A percentile compares a stretch with the other conserved stretches of the same genome.
Evolutionary conservation across 2,888 invertebrate genomes (phyloP).

Genomic region (Brachylomia viminalis): DNA sequence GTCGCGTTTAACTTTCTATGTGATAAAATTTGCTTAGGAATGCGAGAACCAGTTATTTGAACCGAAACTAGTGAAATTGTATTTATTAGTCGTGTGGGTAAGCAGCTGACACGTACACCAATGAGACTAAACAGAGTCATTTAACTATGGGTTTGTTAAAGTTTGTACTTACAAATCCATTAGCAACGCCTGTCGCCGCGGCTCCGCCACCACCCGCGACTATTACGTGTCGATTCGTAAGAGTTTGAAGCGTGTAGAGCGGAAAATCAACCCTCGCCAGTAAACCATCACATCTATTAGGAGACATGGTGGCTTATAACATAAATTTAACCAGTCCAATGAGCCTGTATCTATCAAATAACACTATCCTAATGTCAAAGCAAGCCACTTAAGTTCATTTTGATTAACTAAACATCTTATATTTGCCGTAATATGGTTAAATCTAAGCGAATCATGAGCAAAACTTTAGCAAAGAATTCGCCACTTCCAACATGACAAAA

Average conservation of each 20-base stretch:
- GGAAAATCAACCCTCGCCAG: conserved; percentile 98
- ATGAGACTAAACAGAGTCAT: conserved; percentile 36
- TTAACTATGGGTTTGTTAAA: conserved; percentile 45
- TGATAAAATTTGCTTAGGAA: conserved; percentile 34
- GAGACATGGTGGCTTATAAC: conserved; percentile 85
- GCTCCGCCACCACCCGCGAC: conserved; percentile 99
- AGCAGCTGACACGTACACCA: conserved; percentile 79
- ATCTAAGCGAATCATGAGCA: conserved; percentile 75
- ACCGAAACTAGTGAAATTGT: conserved; percentile 39
- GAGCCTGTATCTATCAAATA: conserved; percentile 66
- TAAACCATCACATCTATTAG: conserved; percentile 92
- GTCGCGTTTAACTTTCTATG: conserved; percentile 31
- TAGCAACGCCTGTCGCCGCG: conserved; percentile 98
- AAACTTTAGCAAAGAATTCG: conserved; percentile 82
- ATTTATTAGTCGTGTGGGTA: conserved; percentile 60
- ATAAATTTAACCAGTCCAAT: conserved; percentile 74
- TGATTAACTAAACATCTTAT: conserved; percentile 72
- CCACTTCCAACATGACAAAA: conserved; percentile 90
- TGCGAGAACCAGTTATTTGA: conserved; percentile 39
- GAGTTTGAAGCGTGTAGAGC: conserved; percentile 96
- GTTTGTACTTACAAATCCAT: conserved; percentile 96
- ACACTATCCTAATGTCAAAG: conserved; percentile 73
- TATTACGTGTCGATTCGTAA: conserved; percentile 97
- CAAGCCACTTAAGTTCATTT: conserved; percentile 79
- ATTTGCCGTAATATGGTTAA: conserved; percentile 78